Evolutionary conservation across 1,140 invertebrate genomes (phyloP), one percentile per base, ranked within the genome.

Genomic region (Cydia pomonella): DNA sequence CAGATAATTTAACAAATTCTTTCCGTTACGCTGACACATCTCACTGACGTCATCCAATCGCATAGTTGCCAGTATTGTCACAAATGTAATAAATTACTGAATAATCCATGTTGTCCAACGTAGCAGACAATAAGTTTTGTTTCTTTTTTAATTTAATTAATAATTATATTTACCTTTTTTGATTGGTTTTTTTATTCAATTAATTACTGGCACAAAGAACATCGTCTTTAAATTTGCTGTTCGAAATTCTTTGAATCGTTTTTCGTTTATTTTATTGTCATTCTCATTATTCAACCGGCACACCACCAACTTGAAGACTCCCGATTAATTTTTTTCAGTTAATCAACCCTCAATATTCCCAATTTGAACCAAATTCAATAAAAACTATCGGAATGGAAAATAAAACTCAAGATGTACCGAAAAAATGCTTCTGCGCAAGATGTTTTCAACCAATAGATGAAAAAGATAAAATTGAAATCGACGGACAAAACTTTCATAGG

Each of bases 361-460:
- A 23, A 23, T 59, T 59, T 59, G 18, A 12, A 38, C 64, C 5
- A 69, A 69, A 69, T 69, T 69, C 9, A 69, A 18, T 80, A 71
- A 73, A 72, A 33, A 53, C 72, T 73, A 79, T 77, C 50, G 80
- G 76, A 81, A 92, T 91, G 90, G 86, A 91, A 38, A 69, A 77
- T 77, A 76, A 73, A 21, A 33, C 62, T 62, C 82, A 87, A 78
- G 88, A 85, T 23, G 73, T 83, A 69, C 71, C 79, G 33, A 92
- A 90, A 78, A 92, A 90, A 84, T 90, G 83, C 73, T 92, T 86
- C 72, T 92, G 91, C 75, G 84, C 88, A 18, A 80, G 89, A 82
- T 92, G 91, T 78, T 92, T 92, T 76, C 77, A 89, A 7, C 89
- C 87, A 1, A 80, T 92, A 41, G 84, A 87, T 47, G 33, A 77